Base-by-base conservation (phyloP, 1,140 invertebrate genomes). In the Neodiprion fabricii region DNA sequence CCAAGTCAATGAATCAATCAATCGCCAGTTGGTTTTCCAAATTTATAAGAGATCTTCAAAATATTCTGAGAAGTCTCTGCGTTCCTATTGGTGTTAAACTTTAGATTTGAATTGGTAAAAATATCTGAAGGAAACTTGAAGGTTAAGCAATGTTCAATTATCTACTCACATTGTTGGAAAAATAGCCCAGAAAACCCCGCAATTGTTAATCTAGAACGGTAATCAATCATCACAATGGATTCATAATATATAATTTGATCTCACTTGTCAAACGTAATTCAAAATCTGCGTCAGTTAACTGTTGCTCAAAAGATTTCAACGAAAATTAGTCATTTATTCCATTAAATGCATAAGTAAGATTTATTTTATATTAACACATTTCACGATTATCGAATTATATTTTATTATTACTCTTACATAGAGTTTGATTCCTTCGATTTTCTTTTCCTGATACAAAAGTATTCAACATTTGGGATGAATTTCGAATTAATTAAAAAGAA, bases 71-170 rank as follows among this genome's bases (percentile, higher is more conserved):
- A 71, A 81, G 71, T 79, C 48, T 76, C 76, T 75, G 77, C 79
- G 79, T 83, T 83, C 78, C 80, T 83, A 81, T 81, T 61, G 79
- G 71, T 80, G 79, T 83, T 83, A 79, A 77, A 78, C 72, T 74
- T 79, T 76, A 79, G 74, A 78, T 75, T 72, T 76, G 12, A 77
- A 69, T 76, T 76, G 74, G 70, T 61, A 17, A 40, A 40, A 40
- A 40, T 40, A 40, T 40, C 28, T 40, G 28, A 40, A 40, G 28
- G 28, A 40, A 40, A 40, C 2, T 40, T 40, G 28, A 40, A 40
- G 28, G 28, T 40, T 40, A 61, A 61, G 53, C 53, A 61, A 61
- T 61, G 53, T 14, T 61, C 53, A 61, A 61, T 61, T 14, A 61
- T 61, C 53, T 61, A 61, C 11, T 61, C 1, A 61, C 53, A 61